phyloP scores from a whole-genome alignment of 2,797 vertebrate species.

The Oreonectes daqikongensis region DNA sequence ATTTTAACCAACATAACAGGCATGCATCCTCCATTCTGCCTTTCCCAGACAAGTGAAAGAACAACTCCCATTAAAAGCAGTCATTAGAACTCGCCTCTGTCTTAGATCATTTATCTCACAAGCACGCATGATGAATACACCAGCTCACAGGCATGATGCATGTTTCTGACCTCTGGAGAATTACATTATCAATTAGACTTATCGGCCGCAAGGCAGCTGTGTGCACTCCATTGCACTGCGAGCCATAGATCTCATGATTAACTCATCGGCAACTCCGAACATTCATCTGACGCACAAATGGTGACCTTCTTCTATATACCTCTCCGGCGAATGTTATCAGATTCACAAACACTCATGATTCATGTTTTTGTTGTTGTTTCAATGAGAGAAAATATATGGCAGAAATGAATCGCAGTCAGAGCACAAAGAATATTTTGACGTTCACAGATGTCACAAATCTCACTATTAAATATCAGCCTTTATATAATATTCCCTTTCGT shows the following conservation, averaged over 20 bases:
- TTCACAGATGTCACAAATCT: constrained; percentile 3
- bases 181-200: constrained; percentile 48
- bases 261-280: constrained; percentile 17
- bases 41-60: neutral
- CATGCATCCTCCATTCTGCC: neutral
- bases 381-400: neutral
- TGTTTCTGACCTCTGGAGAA: constrained; percentile 45
- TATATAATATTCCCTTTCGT: neutral
- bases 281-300: constrained; percentile 13
- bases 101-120: constrained; percentile 34
- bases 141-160: constrained; percentile 30
- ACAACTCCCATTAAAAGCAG: constrained; percentile 32
- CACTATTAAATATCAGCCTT: neutral
- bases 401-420: neutral
- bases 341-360: constrained; percentile 12
- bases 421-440: neutral
- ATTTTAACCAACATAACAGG: neutral
- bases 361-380: neutral
- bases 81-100: constrained; percentile 12
- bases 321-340: neutral
- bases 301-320: neutral
- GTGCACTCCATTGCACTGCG: constrained; percentile 10
- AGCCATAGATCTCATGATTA: constrained; percentile 33
- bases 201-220: constrained; percentile 27
- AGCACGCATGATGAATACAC: constrained; percentile 23